phyloP scores from a whole-genome alignment of 2,888 invertebrate species.

The Himalopsyche kuldschensis region DNA sequence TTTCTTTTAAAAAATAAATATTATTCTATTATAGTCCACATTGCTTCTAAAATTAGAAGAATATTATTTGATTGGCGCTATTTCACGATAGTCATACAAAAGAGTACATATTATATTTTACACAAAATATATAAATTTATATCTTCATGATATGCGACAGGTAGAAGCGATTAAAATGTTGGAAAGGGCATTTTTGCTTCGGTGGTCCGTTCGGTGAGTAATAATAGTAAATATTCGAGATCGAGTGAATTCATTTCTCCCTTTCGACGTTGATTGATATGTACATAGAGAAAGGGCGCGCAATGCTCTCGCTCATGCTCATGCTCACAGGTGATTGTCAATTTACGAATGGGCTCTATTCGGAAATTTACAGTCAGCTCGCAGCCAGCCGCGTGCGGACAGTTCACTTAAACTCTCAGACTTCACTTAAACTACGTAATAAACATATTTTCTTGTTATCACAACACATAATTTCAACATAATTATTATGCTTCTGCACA shows the following conservation, averaged over 20 bases:
- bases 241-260: neutral
- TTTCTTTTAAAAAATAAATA: neutral
- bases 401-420: neutral
- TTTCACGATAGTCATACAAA: neutral
- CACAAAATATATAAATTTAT: neutral
- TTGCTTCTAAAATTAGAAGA: neutral
- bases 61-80: neutral
- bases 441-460: too few relatives aligned
- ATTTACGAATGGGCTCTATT: slow-evolving; percentile 34
- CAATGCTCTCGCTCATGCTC: too few relatives aligned
- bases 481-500: too few relatives aligned
- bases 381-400: slow-evolving; percentile 10
- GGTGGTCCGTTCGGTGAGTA: neutral
- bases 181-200: neutral
- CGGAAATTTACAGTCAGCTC: slow-evolving; percentile 25
- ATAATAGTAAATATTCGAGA: neutral
- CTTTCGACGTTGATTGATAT: neutral
- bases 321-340: slow-evolving; percentile 18
- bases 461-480: too few relatives aligned
- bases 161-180: neutral
- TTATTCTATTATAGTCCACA: neutral
- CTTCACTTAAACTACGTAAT: too few relatives aligned
- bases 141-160: neutral
- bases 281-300: neutral
- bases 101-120: neutral